phyloP scores from a whole-genome alignment of 2,113 vertebrate genomes.

The Petromus typicus region DNA sequence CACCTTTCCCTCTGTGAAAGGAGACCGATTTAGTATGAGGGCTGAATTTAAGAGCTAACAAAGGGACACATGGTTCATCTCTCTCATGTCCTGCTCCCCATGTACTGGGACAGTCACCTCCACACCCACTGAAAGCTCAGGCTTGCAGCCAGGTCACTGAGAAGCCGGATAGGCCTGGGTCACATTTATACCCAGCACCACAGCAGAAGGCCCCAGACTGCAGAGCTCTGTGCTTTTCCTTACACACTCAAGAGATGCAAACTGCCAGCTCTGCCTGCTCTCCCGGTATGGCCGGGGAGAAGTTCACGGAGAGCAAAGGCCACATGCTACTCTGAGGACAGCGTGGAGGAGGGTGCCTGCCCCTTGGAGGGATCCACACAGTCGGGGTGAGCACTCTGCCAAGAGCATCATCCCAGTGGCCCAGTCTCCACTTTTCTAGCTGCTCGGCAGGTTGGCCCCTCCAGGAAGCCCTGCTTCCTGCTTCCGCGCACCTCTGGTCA shows the following conservation, averaged over 20 bases:
- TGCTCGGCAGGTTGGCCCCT: not conserved
- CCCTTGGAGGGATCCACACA: accelerated
- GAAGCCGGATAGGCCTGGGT: not conserved
- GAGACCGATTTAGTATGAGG: not conserved
- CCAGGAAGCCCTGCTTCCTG: not conserved
- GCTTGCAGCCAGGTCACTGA: not conserved
- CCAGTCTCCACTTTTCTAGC: not conserved
- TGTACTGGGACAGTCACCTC: not conserved
- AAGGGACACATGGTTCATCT: not conserved
- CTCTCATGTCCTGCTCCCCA: not conserved
- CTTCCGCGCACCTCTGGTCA: not conserved
- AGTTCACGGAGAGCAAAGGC: not conserved
- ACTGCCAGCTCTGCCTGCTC: not conserved
- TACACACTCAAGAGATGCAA: not conserved
- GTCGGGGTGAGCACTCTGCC: not conserved
- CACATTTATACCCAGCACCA: not conserved
- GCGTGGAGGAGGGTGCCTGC: accelerated
- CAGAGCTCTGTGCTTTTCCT: not conserved
- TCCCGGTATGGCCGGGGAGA: not conserved
- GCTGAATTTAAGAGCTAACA: not conserved
- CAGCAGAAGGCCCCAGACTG: not conserved
- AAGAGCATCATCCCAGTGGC: too few species aligned
- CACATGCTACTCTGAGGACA: accelerated
- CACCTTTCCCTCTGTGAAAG: not conserved
- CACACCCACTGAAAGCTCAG: not conserved